These are phyloP conservation scores for Pocota personata DNA, from an alignment of 2,888 invertebrate genomes.

Conservation along the genomic window DNA sequence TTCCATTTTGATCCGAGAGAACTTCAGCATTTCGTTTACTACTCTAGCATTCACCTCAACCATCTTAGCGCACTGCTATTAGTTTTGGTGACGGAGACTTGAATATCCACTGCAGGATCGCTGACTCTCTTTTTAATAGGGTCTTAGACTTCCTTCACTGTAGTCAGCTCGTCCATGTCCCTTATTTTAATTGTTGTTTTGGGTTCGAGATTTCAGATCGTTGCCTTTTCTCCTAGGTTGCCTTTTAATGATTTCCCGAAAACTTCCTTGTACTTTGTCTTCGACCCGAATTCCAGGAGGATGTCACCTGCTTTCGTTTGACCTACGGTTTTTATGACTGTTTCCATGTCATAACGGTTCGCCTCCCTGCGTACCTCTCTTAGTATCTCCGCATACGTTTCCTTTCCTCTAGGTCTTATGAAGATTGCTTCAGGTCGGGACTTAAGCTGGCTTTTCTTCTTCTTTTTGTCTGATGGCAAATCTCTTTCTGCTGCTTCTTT, in stretches of 20 bases:
- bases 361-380: not conserved
- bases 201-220: not conserved
- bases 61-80: not conserved
- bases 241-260: not conserved
- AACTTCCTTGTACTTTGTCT: not conserved
- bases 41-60: too few species aligned
- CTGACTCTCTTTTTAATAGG: not conserved
- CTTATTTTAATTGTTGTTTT: not conserved
- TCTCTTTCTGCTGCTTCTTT: too few species aligned
- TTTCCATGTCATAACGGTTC: not conserved
- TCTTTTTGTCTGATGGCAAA: too few species aligned
- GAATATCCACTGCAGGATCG: too few species aligned
- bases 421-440: not conserved
- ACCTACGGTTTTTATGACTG: not conserved
- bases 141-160: not conserved
- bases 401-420: not conserved
- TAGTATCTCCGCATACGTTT: not conserved
- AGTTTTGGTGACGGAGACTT: not conserved
- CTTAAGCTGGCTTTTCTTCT: too few species aligned
- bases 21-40: not conserved
- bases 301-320: not conserved
- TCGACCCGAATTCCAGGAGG: not conserved
- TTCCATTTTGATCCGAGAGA: too few species aligned
- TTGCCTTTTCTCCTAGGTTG: not conserved
- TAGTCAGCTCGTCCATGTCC: not conserved